Evolutionary conservation across 2,888 invertebrate species (phyloP), one percentile per base, ranked within the genome.

Genomic region (Agrypnus murinus): DNA sequence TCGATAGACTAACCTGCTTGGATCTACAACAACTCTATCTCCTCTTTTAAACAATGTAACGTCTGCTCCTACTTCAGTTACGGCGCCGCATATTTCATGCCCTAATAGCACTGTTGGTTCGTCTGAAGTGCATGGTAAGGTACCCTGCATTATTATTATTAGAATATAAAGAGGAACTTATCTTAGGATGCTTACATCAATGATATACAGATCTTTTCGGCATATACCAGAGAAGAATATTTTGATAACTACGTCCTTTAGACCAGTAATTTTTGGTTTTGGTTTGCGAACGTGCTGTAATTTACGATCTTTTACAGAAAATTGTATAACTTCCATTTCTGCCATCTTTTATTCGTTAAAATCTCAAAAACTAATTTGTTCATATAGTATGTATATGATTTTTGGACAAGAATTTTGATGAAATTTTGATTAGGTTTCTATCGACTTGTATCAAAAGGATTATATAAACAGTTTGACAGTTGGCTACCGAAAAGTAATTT

Each of bases 121-220:
- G 1, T 86, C 84, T 45, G 87, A 85, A 17, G 84, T 84, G n/a
- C 90, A 90, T 0, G 92, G 91, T 76, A 92, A 92, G 74, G 89
- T 87, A 0, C 92, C 92, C 92, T 92, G 76, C 7, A 40, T 36
- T 19, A 31, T 40, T 8, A 17, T 10, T 14, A 19, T 17, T 36
- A 25, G 9, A 38, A 1, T 8, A 32, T 10, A 9, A 7, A 12
- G 34, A 8, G n/a, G 8, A 2, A 36, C 4, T 36, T 36, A 36
- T 2, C 4, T 4, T 2, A 36, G 2, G 4, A 17, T 62, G 75
- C 81, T 78, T 86, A 92, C 93, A 86, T 90, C 88, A 9, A 92
- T 86, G 55, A 92, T 91, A 77, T 93, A 92, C 3, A 93, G 84
- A 82, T 93, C 93, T 0, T 92, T 92, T 0, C 92, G 92, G 77